A percentile compares a stretch with the other conserved stretches of the same genome.
Conservation (phyloP, 2,113 vertebrate species). For the Climacteris rufus region DNA sequence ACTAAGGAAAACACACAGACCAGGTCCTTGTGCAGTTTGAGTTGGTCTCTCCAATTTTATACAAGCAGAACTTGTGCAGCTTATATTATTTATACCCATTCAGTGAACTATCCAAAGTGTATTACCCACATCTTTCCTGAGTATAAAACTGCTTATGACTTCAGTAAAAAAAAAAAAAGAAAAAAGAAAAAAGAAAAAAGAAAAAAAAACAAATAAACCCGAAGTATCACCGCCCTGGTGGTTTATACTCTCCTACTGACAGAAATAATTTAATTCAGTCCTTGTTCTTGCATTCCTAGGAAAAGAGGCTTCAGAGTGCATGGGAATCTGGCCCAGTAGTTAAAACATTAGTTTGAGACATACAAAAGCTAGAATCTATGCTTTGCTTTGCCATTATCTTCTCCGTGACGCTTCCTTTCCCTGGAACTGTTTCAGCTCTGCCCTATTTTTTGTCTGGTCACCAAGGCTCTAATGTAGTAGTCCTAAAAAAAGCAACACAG, state of each 20-base stretch:
- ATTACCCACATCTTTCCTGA: not conserved
- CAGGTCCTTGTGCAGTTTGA: not conserved
- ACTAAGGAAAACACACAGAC: not conserved
- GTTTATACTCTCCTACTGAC: not conserved
- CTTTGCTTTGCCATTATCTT: not conserved
- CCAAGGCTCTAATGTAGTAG: conserved; percentile 10
- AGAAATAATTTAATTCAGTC: not conserved
- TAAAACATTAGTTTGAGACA: not conserved
- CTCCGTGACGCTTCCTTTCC: not conserved
- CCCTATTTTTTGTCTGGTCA: conserved; percentile 34
- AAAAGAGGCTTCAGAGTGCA: not conserved
- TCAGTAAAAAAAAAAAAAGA: not conserved
- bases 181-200: not conserved
- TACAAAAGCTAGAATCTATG: not conserved
- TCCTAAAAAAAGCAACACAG: conserved; percentile 54
- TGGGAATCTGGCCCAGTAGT: not conserved
- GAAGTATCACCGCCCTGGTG: not conserved
- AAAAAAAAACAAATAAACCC: not conserved
- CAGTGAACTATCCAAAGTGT: not conserved
- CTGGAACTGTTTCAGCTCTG: conserved; percentile 14
- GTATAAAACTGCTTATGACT: not conserved
- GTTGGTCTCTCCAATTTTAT: not conserved
- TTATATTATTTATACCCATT: not conserved
- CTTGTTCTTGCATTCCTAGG: not conserved
- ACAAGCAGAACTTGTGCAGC: not conserved